These are phyloP conservation scores for Esox masquinongy DNA, from an alignment of 2,797 vertebrate genomes.

Conservation along the genomic window DNA sequence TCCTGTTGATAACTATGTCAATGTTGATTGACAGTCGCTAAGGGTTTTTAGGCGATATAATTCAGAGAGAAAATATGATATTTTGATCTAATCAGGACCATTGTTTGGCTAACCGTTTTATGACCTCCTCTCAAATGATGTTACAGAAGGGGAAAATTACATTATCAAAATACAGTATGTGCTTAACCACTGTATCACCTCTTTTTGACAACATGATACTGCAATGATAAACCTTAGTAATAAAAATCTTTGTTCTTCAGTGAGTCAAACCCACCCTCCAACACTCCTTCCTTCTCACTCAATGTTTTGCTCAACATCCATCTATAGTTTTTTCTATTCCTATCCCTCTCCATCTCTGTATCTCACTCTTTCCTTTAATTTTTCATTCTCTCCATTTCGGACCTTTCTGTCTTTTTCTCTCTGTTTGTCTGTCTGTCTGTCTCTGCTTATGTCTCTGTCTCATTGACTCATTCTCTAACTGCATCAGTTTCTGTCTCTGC, in stretches of 20 bases:
- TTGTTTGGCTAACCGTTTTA: constrained; percentile 46
- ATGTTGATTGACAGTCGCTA: constrained; percentile 40
- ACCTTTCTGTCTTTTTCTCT: background rate
- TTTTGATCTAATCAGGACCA: constrained; percentile 46
- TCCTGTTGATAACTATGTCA: constrained; percentile 25
- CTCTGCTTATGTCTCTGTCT: background rate
- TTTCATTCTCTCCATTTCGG: too few relatives aligned
- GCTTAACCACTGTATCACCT: constrained; percentile 32
- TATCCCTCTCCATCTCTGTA: background rate
- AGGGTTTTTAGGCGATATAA: constrained; percentile 31
- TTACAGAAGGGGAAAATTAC: constrained; percentile 36
- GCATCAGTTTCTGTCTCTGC: background rate
- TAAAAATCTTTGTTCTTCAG: background rate
- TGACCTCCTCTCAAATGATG: constrained; percentile 43
- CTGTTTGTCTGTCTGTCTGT: background rate
- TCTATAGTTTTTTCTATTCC: background rate
- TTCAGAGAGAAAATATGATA: constrained; percentile 34
- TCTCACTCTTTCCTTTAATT: background rate
- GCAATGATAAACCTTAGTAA: background rate
- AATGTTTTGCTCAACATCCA: background rate
- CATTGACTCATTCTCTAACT: background rate
- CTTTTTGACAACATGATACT: constrained; percentile 14
- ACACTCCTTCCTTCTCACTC: background rate
- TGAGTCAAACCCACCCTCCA: background rate
- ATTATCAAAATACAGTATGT: constrained; percentile 33